Base-by-base conservation (phyloP, 2,888 invertebrate genomes). In the Zonitis immaculata region DNA sequence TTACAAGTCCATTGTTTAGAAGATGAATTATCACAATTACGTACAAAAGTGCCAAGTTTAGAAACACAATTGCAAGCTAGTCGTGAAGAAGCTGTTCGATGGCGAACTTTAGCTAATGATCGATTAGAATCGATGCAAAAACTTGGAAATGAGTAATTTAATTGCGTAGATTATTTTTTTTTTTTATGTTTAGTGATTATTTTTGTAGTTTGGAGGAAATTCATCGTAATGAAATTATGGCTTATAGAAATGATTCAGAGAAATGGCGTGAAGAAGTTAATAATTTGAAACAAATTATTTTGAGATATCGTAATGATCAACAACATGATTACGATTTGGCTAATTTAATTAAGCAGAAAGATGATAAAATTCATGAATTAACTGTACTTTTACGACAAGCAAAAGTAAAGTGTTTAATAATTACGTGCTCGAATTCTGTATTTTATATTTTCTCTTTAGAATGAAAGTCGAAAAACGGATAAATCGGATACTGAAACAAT, bases 21-120 rank as follows among this genome's bases (percentile, higher is more conserved):
- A 75, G 84, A 79, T 50, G 80, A 81, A 76, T 73, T 78, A 8
- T 74, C 76, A 1, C 78, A 79, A 59, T 65, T 80, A 43, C 76
- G 78, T 49, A 80, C 80, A 11, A 76, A 73, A 52, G 68, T 79
- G 16, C 75, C 78, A 5, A 77, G 77, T 26, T 67, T 81, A 1
- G 78, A 80, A 51, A 77, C 78, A 3, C 81, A 82, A 64, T 66
- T 83, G 51, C 76, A 78, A 48, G 74, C 79, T 25, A 76, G 78
- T 45, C 72, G 78, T 54, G 77, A 80, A 65, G 77, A 82, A 62
- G 76, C 79, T n/a, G 78, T 79, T 49, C 78, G 87, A 32, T 88
- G 88, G 88, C 83, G 84, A 67, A 77, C 77, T 43, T 76, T 87
- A 59, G 87, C 88, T 5, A 78, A 82, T 49, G 86, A 87, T 69